phyloP scores from a whole-genome alignment of 1,140 invertebrate genomes.

The Leptinotarsa undecemlineata region DNA sequence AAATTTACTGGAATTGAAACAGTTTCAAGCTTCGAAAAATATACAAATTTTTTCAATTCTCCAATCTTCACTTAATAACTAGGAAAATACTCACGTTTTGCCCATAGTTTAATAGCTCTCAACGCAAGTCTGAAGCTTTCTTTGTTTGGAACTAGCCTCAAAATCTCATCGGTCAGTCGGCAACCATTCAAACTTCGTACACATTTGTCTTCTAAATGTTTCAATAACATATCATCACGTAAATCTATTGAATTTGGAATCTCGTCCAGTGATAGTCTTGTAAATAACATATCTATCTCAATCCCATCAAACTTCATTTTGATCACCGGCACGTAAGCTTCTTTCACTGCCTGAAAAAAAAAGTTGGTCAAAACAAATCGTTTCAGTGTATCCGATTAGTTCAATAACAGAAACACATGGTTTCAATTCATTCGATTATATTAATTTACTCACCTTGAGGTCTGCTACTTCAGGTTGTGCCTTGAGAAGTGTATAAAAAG shows the following conservation, averaged over 20 bases:
- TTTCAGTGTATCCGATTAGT: background rate
- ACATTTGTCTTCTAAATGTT: constrained; percentile 86
- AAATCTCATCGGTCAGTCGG: constrained; percentile 76
- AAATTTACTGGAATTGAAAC: too few species aligned
- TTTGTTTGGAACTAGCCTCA: constrained; percentile 92
- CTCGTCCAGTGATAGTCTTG: constrained; percentile 90
- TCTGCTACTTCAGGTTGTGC: constrained; percentile 82
- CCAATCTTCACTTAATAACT: background rate
- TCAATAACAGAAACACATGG: background rate
- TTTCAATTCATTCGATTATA: too few species aligned
- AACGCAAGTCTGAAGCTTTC: constrained; percentile 93
- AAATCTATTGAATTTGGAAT: constrained; percentile 85
- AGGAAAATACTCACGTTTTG: constrained; percentile 78
- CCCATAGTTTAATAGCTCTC: constrained; percentile 97
- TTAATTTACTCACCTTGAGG: constrained; percentile 65
- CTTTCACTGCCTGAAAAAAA: constrained; percentile 80
- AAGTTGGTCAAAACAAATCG: background rate
- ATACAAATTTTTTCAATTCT: background rate
- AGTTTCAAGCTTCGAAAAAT: too few species aligned
- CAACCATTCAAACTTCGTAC: constrained; percentile 98
- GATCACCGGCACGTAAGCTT: constrained; percentile 98
- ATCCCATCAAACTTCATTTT: constrained; percentile 99
- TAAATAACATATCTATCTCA: constrained; percentile 98
- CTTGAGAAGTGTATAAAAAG: constrained; percentile 91
- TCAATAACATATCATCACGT: constrained; percentile 86